Conservation (phyloP, 2,113 vertebrate genomes). For the Elephantulus edwardii region DNA sequence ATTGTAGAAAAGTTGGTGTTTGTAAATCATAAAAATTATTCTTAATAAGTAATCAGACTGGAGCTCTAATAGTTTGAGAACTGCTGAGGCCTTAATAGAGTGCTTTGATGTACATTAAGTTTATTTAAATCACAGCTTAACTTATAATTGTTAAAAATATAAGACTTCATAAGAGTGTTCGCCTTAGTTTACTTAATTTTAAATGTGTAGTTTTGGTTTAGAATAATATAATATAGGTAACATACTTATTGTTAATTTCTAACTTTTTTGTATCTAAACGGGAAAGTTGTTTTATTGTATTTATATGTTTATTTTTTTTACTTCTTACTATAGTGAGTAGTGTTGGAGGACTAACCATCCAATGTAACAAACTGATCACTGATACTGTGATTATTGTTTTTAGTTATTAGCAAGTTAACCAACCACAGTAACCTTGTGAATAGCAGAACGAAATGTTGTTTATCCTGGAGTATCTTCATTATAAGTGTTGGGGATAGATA, state of each 20-base stretch:
- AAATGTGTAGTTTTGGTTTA: constrained; percentile 3
- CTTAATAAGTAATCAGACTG: not conserved
- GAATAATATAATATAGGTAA: not conserved
- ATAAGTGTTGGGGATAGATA: not conserved
- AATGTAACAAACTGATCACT: constrained; percentile 4
- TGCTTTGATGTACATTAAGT: constrained; percentile 25
- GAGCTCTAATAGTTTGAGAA: not conserved
- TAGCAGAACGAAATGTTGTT: not conserved
- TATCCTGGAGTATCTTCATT: not conserved
- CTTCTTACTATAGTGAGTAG: constrained; percentile 6
- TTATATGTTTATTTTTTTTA: constrained; percentile 19
- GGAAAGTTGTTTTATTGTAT: constrained; percentile 20
- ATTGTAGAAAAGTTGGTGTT: not conserved
- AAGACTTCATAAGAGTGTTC: not conserved
- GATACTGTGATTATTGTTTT: not conserved
- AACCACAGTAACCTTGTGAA: not conserved
- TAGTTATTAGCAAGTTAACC: not conserved
- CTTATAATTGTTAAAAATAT: not conserved
- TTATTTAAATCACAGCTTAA: constrained; percentile 21
- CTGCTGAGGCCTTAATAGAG: not conserved
- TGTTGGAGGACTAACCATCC: not conserved
- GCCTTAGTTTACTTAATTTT: not conserved
- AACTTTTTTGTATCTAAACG: not conserved
- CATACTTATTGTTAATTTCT: not conserved
- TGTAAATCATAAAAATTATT: not conserved